Evolutionary conservation across 2,888 invertebrate species (phyloP), one percentile per base, ranked within the genome.

Genomic region (Hydrotaea cyrtoneurina): DNA sequence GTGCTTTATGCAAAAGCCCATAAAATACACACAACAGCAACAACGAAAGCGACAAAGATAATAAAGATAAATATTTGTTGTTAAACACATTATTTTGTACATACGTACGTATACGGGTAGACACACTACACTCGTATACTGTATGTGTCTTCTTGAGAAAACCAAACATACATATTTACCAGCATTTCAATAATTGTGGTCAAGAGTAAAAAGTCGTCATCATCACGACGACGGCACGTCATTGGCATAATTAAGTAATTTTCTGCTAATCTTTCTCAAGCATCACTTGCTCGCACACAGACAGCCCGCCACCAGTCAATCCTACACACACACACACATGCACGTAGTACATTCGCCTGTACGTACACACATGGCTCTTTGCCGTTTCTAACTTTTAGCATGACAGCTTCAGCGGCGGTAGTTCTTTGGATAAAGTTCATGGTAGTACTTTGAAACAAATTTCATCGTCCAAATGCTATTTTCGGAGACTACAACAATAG

Each of bases 341-440:
- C 11, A 43, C 2, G n/a, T 39, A 39, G 4, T n/a, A n/a, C n/a
- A n/a, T n/a, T n/a, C n/a, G n/a, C n/a, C n/a, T 11, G 39, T 39
- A 39, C 39, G 1, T 39, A 39, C 7, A 7, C 3, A 31, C 31
- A 31, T 31, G 2, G 31, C 43, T 43, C 11, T n/a, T 50, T 15
- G 15, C n/a, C n/a, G n/a, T n/a, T n/a, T n/a, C n/a, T n/a, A n/a
- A n/a, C n/a, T n/a, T n/a, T n/a, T n/a, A n/a, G 50, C 43, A 19
- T 36, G 55, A 23, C 43, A 74, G 31, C 2, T 74, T 50, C 11
- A 46, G 62, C 57, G 21, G 53, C 26, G 7, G 19, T 59, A 43
- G 23, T 53, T 79, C 26, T 23, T 46, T 78, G 4, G 64, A 31
- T 57, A 59, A 81, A 81, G 83, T 84, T 84, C 81, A 84, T 72